Conservation (phyloP, 1,140 invertebrate genomes). For the Hormaphis cornu region DNA sequence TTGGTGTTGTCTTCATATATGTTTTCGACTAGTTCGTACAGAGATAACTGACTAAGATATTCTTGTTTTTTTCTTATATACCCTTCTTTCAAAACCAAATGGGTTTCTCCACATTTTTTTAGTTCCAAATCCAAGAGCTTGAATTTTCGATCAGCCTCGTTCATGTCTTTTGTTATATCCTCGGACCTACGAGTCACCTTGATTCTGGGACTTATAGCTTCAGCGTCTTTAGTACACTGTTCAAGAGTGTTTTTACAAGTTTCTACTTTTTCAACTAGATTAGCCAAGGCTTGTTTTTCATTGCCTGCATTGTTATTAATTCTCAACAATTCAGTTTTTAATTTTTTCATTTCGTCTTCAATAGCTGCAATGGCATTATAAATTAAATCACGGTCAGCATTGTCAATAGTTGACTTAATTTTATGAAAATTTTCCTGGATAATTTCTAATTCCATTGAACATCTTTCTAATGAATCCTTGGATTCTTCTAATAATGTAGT, state of each 20-base stretch:
- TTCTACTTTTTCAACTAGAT: background rate
- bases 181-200: background rate
- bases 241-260: background rate
- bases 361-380: background rate
- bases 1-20: background rate
- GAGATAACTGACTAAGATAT: background rate
- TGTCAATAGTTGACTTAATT: constrained; percentile 2
- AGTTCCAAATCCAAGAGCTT: background rate
- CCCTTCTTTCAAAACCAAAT: background rate
- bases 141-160: background rate
- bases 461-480: background rate
- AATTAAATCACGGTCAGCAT: background rate
- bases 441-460: background rate
- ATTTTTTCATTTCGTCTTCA: background rate
- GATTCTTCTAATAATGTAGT: background rate
- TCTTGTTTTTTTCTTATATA: constrained; percentile 15
- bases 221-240: background rate
- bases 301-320: background rate
- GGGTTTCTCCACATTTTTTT: background rate
- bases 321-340: background rate
- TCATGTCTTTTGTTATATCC: constrained; percentile 3
- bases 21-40: background rate
- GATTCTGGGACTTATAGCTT: background rate
- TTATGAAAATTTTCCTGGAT: background rate
- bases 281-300: background rate